Conservation (phyloP, 2,888 invertebrate genomes). For the Gerris lacustris region DNA sequence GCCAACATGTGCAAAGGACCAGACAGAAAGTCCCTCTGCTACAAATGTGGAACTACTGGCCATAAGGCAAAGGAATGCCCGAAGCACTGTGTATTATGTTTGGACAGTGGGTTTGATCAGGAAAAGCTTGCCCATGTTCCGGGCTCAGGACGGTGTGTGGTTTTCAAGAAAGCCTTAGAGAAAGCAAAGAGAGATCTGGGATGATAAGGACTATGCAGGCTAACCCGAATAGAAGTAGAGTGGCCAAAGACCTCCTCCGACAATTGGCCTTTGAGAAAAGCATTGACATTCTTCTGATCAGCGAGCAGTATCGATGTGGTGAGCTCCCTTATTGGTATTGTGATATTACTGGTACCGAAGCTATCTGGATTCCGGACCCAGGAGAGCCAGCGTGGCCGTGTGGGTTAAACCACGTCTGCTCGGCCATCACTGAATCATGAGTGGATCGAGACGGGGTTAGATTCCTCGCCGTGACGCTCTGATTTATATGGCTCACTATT, state of each 20-base stretch:
- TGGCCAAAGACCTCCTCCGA: constrained; percentile 21
- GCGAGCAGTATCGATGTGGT: constrained; percentile 26
- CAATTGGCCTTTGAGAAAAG: constrained; percentile 19
- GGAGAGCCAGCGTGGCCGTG: background rate
- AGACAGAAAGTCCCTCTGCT: constrained; percentile 26
- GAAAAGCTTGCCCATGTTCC: constrained; percentile 16
- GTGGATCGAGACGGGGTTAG: constrained; percentile 19
- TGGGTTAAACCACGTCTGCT: no score
- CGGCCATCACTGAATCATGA: no score
- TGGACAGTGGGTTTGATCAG: constrained; percentile 2
- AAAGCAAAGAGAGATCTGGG: constrained; percentile 6
- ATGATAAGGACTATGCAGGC: constrained; percentile 24
- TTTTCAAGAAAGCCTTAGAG: constrained; percentile 19
- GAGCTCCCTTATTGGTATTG: constrained; percentile 18
- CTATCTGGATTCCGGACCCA: constrained; percentile 23
- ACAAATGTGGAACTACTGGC: constrained; percentile 24
- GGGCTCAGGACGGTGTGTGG: constrained; percentile 17
- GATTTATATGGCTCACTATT: no score
- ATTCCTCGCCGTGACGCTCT: no score
- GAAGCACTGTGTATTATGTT: constrained; percentile 25
- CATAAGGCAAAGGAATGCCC: constrained; percentile 24
- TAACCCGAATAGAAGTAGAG: constrained; percentile 26
- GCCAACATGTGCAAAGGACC: constrained; percentile 17
- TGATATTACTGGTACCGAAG: constrained; percentile 21
- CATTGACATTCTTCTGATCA: constrained; percentile 22